These are phyloP conservation scores for Xylota sylvarum DNA, from an alignment of 2,888 invertebrate genomes.

Conservation along the genomic window DNA sequence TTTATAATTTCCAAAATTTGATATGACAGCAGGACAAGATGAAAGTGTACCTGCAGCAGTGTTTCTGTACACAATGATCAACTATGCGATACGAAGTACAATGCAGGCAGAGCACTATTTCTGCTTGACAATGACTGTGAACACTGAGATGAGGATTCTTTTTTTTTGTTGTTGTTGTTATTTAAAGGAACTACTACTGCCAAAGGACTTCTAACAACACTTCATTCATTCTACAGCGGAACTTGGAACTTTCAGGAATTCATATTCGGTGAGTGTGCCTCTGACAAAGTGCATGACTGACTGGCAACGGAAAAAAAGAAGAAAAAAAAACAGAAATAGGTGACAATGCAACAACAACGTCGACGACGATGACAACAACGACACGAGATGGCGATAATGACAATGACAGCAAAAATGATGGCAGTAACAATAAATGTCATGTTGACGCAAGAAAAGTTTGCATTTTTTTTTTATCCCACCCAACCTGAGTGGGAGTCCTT, in stretches of 20 bases:
- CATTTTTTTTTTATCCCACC: slow-evolving; percentile 58
- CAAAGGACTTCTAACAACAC: slow-evolving; percentile 52
- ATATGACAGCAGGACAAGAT: slow-evolving; percentile 51
- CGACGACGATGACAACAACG: slow-evolving; percentile 78
- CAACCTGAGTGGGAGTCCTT: slow-evolving; percentile 12
- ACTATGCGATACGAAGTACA: neutral
- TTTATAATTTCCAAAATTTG: slow-evolving; percentile 69
- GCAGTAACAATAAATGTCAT: slow-evolving; percentile 83
- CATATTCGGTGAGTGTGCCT: slow-evolving; percentile 54
- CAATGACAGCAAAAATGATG: slow-evolving; percentile 78
- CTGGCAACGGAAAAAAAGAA: slow-evolving; percentile 15
- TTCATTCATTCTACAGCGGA: slow-evolving; percentile 21
- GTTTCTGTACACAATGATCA: slow-evolving; percentile 38
- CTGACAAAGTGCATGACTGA: slow-evolving; percentile 61
- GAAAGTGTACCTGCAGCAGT: slow-evolving; percentile 45
- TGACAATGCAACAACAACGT: slow-evolving; percentile 61
- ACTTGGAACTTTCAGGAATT: slow-evolving; percentile 46
- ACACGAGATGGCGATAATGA: slow-evolving; percentile 77
- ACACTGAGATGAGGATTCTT: slow-evolving; percentile 26
- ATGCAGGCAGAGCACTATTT: neutral
- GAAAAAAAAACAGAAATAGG: slow-evolving; percentile 31
- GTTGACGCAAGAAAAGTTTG: slow-evolving; percentile 79
- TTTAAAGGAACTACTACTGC: slow-evolving; percentile 16
- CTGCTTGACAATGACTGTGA: slow-evolving; percentile 34
- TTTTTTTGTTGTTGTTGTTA: neutral